A percentile compares a stretch with the other conserved stretches of the same genome.
These are phyloP conservation scores for Oxystoma pomonae DNA, from an alignment of 2,888 invertebrate genomes.

Conservation along the genomic window DNA sequence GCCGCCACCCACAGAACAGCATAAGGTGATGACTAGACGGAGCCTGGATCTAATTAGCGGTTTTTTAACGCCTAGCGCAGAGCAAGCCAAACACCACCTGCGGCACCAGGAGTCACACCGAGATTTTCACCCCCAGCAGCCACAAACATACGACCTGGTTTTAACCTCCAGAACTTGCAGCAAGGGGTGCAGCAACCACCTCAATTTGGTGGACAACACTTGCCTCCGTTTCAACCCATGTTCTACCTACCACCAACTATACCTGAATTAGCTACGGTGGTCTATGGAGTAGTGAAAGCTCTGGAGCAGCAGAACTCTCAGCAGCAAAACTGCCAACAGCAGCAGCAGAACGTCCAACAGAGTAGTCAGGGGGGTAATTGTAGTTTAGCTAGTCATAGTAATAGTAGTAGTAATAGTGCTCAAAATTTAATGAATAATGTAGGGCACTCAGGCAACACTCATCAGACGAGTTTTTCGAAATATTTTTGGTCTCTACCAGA, in stretches of 20 bases:
- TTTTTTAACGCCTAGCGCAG: not conserved
- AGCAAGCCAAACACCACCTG: not conserved
- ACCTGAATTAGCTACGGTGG: not conserved
- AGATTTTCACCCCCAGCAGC: not conserved
- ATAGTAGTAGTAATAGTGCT: not conserved
- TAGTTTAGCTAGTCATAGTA: not conserved
- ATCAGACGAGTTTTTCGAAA: not conserved
- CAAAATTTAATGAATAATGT: not conserved
- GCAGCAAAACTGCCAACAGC: not conserved
- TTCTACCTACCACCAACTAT: not conserved
- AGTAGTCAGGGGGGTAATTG: not conserved
- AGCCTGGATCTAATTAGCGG: not conserved
- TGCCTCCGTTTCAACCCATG: not conserved
- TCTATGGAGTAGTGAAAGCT: not conserved
- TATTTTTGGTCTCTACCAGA: not conserved
- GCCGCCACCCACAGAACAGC: not conserved
- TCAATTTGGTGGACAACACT: no score
- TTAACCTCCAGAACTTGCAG: no score
- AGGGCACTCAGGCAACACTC: not conserved
- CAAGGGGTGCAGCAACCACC: not conserved
- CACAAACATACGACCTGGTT: no score
- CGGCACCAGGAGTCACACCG: not conserved
- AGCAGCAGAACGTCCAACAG: no score
- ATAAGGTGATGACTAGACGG: not conserved
- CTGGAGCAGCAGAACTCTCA: not conserved